These are phyloP conservation scores for Clarias macrocephalus DNA, from an alignment of 2,113 vertebrate genomes.

Conservation along the genomic window DNA sequence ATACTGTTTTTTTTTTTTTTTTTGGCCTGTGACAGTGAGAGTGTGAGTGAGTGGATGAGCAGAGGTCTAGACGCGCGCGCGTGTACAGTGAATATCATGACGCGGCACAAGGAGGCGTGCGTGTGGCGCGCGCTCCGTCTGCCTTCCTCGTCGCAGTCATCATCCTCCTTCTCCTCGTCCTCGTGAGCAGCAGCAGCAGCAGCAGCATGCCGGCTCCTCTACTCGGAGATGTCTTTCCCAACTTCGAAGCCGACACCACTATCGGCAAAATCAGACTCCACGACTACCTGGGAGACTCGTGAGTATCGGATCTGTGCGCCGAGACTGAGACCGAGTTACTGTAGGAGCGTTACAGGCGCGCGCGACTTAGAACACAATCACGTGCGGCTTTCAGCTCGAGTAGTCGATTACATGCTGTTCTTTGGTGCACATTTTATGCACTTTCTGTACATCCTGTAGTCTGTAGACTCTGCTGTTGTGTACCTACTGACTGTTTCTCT, in stretches of 20 bases:
- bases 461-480: too few species aligned
- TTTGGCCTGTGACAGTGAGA: too few species aligned
- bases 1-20: too few species aligned
- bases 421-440: too few species aligned
- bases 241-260: conserved; percentile 88
- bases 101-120: not conserved
- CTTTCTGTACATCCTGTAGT: too few species aligned
- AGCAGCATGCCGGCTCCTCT: conserved; percentile 80
- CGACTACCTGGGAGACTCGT: conserved; percentile 86
- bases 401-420: too few species aligned
- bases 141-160: not conserved
- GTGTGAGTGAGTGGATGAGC: too few species aligned
- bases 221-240: conserved; percentile 84
- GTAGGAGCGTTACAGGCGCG: not conserved
- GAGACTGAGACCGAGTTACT: not conserved
- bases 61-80: not conserved
- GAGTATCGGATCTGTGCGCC: conserved; percentile 61
- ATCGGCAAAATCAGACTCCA: conserved; percentile 81
- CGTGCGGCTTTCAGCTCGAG: too few species aligned
- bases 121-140: not conserved
- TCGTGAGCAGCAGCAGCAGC: not conserved
- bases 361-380: too few species aligned
- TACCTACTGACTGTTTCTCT: too few species aligned
- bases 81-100: not conserved
- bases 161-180: not conserved